A percentile compares a stretch with the other conserved stretches of the same genome.
Evolutionary conservation across 2,797 vertebrate species (phyloP).

Genomic region (Lycodopsis pacificus): DNA sequence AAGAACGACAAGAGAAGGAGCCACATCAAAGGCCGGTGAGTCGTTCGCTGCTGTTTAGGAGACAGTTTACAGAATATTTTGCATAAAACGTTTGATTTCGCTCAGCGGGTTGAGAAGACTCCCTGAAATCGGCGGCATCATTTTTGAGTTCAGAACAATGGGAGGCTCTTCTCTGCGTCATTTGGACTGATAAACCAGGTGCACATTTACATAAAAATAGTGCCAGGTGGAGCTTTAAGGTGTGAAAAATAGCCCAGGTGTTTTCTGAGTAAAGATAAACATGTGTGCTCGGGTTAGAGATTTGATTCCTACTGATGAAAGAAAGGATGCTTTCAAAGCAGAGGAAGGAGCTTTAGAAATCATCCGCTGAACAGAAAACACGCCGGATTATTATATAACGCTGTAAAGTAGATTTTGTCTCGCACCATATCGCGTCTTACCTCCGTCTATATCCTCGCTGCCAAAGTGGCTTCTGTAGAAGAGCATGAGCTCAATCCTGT

Average conservation of each 20-base stretch:
- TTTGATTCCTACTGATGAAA: slow-evolving; percentile 30
- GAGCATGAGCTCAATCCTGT: slow-evolving; percentile 98
- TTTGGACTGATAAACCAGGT: slow-evolving; percentile 40
- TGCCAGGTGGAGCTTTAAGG: slow-evolving; percentile 49
- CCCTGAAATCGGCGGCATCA: slow-evolving; percentile 28
- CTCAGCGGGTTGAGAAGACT: slow-evolving; percentile 23
- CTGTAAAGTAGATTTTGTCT: slow-evolving; percentile 7
- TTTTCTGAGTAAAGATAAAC: slow-evolving; percentile 49
- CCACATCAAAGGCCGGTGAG: slow-evolving; percentile 39
- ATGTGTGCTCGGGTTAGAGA: slow-evolving; percentile 27
- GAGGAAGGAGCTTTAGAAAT: slow-evolving; percentile 26
- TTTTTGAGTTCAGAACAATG: slow-evolving; percentile 8
- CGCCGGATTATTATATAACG: slow-evolving; percentile 13
- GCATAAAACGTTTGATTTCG: slow-evolving; percentile 11
- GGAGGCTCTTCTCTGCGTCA: slow-evolving; percentile 38
- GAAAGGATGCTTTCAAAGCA: slow-evolving; percentile 37
- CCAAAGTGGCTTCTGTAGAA: slow-evolving; percentile 99
- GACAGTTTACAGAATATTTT: slow-evolving; percentile 40
- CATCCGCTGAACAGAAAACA: slow-evolving; percentile 26
- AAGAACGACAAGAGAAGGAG: slow-evolving; percentile 29
- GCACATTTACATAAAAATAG: slow-evolving; percentile 54
- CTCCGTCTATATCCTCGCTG: slow-evolving; percentile 95
- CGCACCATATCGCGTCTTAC: slow-evolving; percentile 80
- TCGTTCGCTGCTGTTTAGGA: slow-evolving; percentile 23
- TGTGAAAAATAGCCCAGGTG: slow-evolving; percentile 51